phyloP scores from a whole-genome alignment of 2,113 vertebrate genomes.

The Anseranas semipalmata region DNA sequence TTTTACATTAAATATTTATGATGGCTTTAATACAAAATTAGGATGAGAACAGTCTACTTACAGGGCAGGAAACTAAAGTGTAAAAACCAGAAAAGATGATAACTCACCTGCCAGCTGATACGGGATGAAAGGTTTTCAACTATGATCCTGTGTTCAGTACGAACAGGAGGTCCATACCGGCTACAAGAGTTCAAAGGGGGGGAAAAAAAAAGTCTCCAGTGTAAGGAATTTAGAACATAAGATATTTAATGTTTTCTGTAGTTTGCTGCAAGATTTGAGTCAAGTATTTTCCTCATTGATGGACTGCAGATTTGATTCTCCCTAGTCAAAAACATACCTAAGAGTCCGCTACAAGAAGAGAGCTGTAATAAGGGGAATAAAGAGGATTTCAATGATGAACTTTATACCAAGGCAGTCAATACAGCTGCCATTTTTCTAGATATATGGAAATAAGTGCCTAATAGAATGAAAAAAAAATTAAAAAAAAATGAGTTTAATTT shows the following conservation, averaged over 20 bases:
- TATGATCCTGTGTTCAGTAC: constrained; percentile 90
- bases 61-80: neutral
- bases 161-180: constrained; percentile 88
- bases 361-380: neutral
- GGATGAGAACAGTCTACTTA: neutral
- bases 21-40: constrained; percentile 56
- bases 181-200: neutral
- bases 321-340: neutral
- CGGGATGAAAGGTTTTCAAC: constrained; percentile 92
- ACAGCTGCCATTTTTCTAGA: neutral
- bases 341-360: neutral
- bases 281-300: neutral
- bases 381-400: neutral
- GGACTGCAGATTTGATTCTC: neutral
- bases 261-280: neutral
- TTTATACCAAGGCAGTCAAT: neutral
- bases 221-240: neutral
- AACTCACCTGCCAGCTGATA: constrained; percentile 93
- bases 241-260: neutral
- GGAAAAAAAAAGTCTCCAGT: neutral
- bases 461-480: neutral
- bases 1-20: constrained; percentile 51
- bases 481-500: neutral
- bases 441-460: neutral
- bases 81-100: neutral